These are phyloP conservation scores for Taxidea taxus DNA, from an alignment of 2,113 vertebrate genomes.

Conservation along the genomic window DNA sequence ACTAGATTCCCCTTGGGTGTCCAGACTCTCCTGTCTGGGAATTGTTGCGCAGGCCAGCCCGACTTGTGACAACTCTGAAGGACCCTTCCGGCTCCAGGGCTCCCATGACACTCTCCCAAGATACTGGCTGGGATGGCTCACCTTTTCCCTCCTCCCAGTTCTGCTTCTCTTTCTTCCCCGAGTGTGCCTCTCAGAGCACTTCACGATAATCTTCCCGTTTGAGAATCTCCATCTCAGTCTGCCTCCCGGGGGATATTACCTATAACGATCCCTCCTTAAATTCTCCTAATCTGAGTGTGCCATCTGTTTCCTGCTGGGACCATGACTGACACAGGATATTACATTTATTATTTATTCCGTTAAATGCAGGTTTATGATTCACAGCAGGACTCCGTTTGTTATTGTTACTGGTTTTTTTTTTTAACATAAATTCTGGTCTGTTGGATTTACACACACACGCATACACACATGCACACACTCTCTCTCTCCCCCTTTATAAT, in stretches of 20 bases:
- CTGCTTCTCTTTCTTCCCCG: background rate
- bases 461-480: background rate
- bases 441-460: background rate
- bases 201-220: conserved; percentile 13
- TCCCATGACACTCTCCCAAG: background rate
- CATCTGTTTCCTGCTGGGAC: conserved; percentile 57
- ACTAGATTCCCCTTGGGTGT: background rate
- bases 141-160: background rate
- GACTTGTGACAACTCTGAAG: background rate
- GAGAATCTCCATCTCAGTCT: conserved; percentile 25
- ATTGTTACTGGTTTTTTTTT: conserved; percentile 18
- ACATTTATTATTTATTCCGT: conserved; percentile 61
- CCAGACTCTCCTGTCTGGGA: background rate
- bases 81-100: background rate
- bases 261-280: conserved; percentile 44
- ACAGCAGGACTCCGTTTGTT: conserved; percentile 17
- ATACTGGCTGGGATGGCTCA: background rate
- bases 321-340: conserved; percentile 42
- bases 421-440: background rate
- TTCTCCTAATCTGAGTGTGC: conserved; percentile 48
- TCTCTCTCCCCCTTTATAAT: background rate
- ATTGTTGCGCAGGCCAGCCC: background rate
- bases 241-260: conserved; percentile 16
- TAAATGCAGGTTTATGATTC: conserved; percentile 38
- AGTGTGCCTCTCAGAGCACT: background rate